Percentiles rank a stretch among this genome's conserved stretches.
phyloP scores from a whole-genome alignment of 2,797 vertebrate genomes.

The Oophaga sylvatica region DNA sequence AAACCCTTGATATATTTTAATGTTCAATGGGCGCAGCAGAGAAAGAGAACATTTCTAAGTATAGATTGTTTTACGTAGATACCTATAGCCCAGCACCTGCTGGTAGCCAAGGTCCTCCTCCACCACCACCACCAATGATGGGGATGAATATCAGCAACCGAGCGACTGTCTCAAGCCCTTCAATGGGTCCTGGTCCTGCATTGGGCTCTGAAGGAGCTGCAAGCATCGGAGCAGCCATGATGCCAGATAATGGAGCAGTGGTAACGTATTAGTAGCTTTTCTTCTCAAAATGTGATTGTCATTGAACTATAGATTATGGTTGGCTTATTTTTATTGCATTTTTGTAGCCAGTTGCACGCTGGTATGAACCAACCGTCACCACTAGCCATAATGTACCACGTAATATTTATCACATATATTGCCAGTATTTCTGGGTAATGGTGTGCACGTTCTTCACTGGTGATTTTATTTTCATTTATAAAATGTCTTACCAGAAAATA shows the following conservation, averaged over 20 bases:
- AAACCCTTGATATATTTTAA: background rate
- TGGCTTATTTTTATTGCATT: background rate
- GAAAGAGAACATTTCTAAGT: constrained; percentile 83
- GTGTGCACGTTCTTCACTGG: background rate
- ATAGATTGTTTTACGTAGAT: constrained; percentile 91
- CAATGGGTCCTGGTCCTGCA: constrained; percentile 85
- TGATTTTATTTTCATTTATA: background rate
- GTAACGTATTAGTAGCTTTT: constrained; percentile 86
- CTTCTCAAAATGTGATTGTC: constrained; percentile 65
- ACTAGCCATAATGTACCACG: background rate
- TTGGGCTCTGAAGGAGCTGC: constrained; percentile 88
- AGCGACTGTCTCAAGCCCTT: constrained; percentile 83
- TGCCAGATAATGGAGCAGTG: constrained; percentile 95
- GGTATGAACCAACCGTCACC: background rate
- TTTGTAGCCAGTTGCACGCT: background rate
- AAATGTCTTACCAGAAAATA: background rate
- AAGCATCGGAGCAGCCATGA: constrained; percentile 89
- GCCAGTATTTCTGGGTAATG: background rate
- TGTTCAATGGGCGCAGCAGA: constrained; percentile 19
- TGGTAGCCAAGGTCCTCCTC: constrained; percentile 86
- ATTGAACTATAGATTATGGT: background rate
- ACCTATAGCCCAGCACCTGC: constrained; percentile 93
- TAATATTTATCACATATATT: background rate
- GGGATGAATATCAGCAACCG: constrained; percentile 92
- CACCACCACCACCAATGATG: constrained; percentile 78